phyloP scores from a whole-genome alignment of 30 jellyfish, hydroid and myxozoan species.

The Mastigias papua region DNA sequence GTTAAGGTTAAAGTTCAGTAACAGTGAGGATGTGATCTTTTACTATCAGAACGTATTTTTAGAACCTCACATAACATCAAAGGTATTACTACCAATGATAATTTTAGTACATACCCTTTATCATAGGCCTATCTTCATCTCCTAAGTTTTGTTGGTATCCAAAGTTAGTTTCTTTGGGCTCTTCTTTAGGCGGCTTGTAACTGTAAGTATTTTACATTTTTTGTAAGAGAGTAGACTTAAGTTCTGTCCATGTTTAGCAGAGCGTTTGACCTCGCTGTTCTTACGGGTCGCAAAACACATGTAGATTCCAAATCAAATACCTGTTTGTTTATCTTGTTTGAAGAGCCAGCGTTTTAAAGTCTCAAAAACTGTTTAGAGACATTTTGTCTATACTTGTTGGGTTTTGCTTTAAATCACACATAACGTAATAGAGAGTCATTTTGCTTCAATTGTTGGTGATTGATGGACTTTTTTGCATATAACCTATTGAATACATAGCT shows the following conservation, averaged over 20 bases:
- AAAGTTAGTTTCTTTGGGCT: not conserved
- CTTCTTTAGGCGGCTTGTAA: slow-evolving; percentile 3
- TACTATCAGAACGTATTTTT: too few relatives aligned
- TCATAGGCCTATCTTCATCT: not conserved
- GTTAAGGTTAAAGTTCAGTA: too few relatives aligned
- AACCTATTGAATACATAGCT: too few relatives aligned
- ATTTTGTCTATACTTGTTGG: slow-evolving; percentile 24
- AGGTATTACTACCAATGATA: too few relatives aligned
- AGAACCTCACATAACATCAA: too few relatives aligned
- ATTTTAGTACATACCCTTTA: too few relatives aligned
- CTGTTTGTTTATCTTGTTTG: slow-evolving; percentile 35
- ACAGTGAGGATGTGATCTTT: too few relatives aligned
- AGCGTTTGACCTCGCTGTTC: slow-evolving; percentile 53
- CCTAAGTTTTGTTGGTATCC: not conserved
- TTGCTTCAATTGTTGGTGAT: not conserved
- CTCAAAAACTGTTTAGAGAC: not conserved
- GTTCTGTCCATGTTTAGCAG: slow-evolving; percentile 30
- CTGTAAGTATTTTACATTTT: not conserved
- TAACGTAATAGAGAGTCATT: slow-evolving; percentile 31
- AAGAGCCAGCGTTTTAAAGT: not conserved
- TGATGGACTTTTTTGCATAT: too few relatives aligned
- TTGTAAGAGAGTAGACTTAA: not conserved
- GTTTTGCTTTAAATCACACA: not conserved
- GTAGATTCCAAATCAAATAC: slow-evolving; percentile 12
- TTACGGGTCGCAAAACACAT: slow-evolving; percentile 71